phyloP scores from a whole-genome alignment of 2,888 invertebrate species.

The Lobophora halterata region DNA sequence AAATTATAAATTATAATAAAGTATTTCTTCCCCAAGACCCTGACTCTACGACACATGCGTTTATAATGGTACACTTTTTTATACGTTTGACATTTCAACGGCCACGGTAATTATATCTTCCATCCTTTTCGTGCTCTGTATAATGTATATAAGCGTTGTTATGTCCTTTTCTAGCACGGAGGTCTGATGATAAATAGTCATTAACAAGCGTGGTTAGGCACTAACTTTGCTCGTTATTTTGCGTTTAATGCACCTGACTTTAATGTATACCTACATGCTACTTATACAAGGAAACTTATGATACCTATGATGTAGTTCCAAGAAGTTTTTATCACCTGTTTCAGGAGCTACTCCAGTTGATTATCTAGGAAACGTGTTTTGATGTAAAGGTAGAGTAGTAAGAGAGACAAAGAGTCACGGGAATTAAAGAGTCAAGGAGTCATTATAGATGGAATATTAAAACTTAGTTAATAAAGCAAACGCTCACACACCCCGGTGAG shows the following conservation, averaged over 20 bases:
- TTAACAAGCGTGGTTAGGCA: conserved; percentile 35
- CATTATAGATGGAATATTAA: too few relatives aligned
- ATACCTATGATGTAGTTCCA: too few relatives aligned
- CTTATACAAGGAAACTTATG: conserved; percentile 1
- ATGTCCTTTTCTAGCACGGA: conserved; percentile 40
- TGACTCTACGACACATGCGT: conserved; percentile 14
- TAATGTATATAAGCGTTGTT: conserved; percentile 16
- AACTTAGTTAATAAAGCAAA: too few relatives aligned
- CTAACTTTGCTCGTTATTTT: conserved; percentile 38
- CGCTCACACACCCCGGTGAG: too few relatives aligned
- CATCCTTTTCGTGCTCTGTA: conserved; percentile 38
- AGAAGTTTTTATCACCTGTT: too few relatives aligned
- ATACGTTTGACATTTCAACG: conserved; percentile 65
- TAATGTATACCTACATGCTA: conserved; percentile 1
- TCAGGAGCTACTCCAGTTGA: too few relatives aligned
- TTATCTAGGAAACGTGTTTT: too few relatives aligned
- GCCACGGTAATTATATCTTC: conserved; percentile 52
- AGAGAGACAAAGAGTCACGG: too few relatives aligned
- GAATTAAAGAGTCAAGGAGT: too few relatives aligned
- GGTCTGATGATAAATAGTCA: conserved; percentile 38
- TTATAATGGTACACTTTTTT: too few relatives aligned
- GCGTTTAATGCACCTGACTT: conserved; percentile 37
- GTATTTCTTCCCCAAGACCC: background rate
- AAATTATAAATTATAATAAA: too few relatives aligned
- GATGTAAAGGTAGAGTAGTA: too few relatives aligned